Conservation (phyloP, 2,888 invertebrate species). For the Parelbella ahira region DNA sequence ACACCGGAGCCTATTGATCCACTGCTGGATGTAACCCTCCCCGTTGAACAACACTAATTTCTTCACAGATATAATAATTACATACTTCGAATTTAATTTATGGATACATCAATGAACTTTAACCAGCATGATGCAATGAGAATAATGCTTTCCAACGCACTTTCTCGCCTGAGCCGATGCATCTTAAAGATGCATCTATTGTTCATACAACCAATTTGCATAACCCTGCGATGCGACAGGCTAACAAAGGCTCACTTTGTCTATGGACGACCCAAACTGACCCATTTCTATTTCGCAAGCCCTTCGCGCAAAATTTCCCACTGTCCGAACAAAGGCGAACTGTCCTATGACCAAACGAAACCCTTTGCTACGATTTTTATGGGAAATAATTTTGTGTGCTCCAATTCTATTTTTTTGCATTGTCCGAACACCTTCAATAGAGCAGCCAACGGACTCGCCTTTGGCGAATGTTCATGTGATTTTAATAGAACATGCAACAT, state of each 20-base stretch:
- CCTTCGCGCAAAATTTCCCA: constrained; percentile 73
- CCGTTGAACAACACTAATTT: too few relatives aligned
- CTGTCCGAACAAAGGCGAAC: constrained; percentile 61
- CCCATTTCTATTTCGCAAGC: constrained; percentile 62
- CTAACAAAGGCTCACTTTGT: constrained; percentile 52
- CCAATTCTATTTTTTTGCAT: constrained; percentile 79
- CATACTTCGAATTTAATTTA: too few relatives aligned
- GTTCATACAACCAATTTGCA: constrained; percentile 60
- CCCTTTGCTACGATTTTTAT: constrained; percentile 73
- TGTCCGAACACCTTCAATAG: constrained; percentile 58
- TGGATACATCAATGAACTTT: too few relatives aligned
- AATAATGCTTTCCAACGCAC: constrained; percentile 28
- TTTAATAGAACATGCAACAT: constrained; percentile 56
- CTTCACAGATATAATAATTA: too few relatives aligned
- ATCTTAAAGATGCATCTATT: constrained; percentile 48
- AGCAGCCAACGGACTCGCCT: constrained; percentile 65
- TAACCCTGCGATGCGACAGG: constrained; percentile 58
- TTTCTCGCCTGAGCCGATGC: constrained; percentile 36
- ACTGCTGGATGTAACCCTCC: too few relatives aligned
- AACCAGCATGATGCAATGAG: background rate
- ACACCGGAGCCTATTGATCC: too few relatives aligned
- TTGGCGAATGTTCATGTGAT: constrained; percentile 66
- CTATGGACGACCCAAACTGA: constrained; percentile 59
- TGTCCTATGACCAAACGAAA: constrained; percentile 61
- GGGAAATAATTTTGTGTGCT: constrained; percentile 72